These are phyloP conservation scores for Myrmecobius fasciatus DNA, from an alignment of 2,113 vertebrate species.

Conservation along the genomic window DNA sequence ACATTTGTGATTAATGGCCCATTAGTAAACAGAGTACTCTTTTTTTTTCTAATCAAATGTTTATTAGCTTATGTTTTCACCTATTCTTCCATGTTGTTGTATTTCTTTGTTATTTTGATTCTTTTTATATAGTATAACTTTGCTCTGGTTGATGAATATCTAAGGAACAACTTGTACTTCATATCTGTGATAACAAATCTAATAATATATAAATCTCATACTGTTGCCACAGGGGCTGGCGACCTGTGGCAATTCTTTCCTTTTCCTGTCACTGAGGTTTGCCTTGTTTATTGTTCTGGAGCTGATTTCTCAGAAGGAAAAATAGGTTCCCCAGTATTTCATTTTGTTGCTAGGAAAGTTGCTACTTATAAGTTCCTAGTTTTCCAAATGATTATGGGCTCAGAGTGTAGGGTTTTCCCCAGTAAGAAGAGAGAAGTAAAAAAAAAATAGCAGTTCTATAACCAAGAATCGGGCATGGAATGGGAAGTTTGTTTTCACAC, in stretches of 20 bases:
- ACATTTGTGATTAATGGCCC: constrained; percentile 4
- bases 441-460: not conserved
- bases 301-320: not conserved
- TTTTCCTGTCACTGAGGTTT: not conserved
- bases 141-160: not conserved
- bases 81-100: constrained; percentile 17
- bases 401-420: not conserved
- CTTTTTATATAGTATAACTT: constrained; percentile 46
- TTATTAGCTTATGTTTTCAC: constrained; percentile 25
- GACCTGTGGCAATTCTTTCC: not conserved
- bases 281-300: not conserved
- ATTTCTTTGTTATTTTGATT: constrained; percentile 58
- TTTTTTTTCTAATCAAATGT: constrained; percentile 18
- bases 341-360: not conserved
- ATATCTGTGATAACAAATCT: not conserved
- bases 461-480: not conserved
- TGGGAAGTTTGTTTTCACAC: not conserved
- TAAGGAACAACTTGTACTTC: not conserved
- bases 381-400: not conserved
- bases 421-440: not conserved
- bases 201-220: not conserved
- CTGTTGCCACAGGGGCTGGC: not conserved
- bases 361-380: not conserved
- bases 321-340: not conserved
- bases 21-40: constrained; percentile 13